A percentile compares a stretch with the other conserved stretches of the same genome.
These are phyloP conservation scores for Physocephala rufipes DNA, from an alignment of 2,888 invertebrate genomes.

Conservation along the genomic window DNA sequence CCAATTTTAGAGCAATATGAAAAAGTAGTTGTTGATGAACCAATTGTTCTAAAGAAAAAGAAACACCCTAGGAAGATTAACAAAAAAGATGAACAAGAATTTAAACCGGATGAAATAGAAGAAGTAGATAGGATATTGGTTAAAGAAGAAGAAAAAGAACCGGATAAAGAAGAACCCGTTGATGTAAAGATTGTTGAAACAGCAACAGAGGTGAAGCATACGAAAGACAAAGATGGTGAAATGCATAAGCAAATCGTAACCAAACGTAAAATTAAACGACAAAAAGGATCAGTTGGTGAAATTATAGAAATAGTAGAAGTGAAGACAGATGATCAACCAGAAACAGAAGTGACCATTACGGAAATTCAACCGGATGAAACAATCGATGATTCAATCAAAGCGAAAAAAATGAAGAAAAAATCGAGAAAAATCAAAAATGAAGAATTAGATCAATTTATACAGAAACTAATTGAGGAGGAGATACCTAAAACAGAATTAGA, in stretches of 20 bases:
- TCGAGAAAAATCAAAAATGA: conserved; percentile 59
- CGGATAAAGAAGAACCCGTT: conserved; percentile 39
- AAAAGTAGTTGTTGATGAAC: conserved; percentile 63
- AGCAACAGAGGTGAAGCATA: conserved; percentile 44
- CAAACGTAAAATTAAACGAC: conserved; percentile 65
- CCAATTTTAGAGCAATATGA: conserved; percentile 66
- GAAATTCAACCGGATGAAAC: conserved; percentile 55
- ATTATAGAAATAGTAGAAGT: conserved; percentile 63
- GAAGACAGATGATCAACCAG: conserved; percentile 58
- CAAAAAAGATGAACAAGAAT: conserved; percentile 43
- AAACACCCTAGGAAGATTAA: conserved; percentile 44
- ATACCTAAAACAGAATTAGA: conserved; percentile 65
- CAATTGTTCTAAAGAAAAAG: conserved; percentile 60
- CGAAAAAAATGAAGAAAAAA: conserved; percentile 58
- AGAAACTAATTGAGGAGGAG: conserved; percentile 61
- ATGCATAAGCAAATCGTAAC: conserved; percentile 63
- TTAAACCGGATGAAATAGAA: conserved; percentile 29
- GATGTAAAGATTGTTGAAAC: conserved; percentile 44
- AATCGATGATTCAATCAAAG: conserved; percentile 56
- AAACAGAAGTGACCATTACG: conserved; percentile 57
- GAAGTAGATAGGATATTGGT: conserved; percentile 44
- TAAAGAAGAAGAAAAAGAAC: conserved; percentile 62
- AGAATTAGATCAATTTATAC: conserved; percentile 62
- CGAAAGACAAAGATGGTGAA: conserved; percentile 56
- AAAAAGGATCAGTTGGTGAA: conserved; percentile 61